These are phyloP conservation scores for Pardosa pseudoannulata DNA, from an alignment of 2,888 invertebrate genomes.

Conservation along the genomic window DNA sequence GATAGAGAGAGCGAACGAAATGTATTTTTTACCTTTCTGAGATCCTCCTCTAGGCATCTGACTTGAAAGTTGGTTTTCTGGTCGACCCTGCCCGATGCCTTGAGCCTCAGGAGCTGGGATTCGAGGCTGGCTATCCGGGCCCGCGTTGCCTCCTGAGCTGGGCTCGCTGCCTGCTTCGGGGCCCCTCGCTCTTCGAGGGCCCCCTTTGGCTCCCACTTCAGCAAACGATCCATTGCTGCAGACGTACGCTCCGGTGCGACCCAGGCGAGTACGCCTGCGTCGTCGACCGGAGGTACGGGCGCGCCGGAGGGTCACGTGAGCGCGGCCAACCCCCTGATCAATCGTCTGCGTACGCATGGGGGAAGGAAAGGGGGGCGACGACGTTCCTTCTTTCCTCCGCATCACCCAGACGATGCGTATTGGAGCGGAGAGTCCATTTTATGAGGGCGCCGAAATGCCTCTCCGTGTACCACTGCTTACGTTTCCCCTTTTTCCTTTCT, in stretches of 20 bases:
- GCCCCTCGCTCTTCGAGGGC: neutral
- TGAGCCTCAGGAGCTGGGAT: slow-evolving; percentile 23
- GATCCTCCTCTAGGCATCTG: slow-evolving; percentile 55
- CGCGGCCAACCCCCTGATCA: slow-evolving; percentile 28
- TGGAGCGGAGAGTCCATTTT: too few relatives aligned
- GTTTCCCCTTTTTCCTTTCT: too few relatives aligned
- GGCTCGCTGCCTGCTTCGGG: slow-evolving; percentile 55
- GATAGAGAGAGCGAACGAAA: neutral
- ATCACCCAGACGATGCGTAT: too few relatives aligned
- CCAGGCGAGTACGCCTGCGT: slow-evolving; percentile 19
- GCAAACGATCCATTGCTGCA: slow-evolving; percentile 33
- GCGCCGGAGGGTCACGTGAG: neutral
- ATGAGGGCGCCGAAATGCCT: too few relatives aligned
- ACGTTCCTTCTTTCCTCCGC: too few relatives aligned
- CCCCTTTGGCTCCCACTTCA: slow-evolving; percentile 13
- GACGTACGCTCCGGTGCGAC: neutral
- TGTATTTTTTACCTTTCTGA: slow-evolving; percentile 42
- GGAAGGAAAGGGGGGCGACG: neutral
- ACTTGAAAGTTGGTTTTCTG: slow-evolving; percentile 38
- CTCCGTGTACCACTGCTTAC: too few relatives aligned
- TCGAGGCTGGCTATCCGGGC: slow-evolving; percentile 46
- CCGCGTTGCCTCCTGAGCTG: slow-evolving; percentile 63
- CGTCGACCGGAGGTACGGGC: slow-evolving; percentile 18
- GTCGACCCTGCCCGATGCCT: slow-evolving; percentile 16
- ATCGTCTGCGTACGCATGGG: slow-evolving; percentile 60